These are phyloP conservation scores for Saguinus midas DNA, from an alignment of 2,113 vertebrate species.

Conservation along the genomic window DNA sequence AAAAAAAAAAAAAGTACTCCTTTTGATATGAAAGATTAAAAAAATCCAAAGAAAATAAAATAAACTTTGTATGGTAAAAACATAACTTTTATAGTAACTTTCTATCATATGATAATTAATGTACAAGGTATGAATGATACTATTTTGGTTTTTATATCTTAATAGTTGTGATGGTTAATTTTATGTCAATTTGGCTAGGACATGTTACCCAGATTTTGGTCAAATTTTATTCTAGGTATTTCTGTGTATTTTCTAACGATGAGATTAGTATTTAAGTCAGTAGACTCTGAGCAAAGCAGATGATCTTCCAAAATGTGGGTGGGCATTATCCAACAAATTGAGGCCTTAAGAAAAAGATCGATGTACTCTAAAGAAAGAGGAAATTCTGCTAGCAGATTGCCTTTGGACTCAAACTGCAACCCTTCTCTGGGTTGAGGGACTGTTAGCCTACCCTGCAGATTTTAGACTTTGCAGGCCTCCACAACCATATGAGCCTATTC, in stretches of 20 bases:
- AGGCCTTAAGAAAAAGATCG: background rate
- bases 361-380: background rate
- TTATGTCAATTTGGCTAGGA: background rate
- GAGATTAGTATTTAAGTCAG: background rate
- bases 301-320: background rate
- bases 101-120: background rate
- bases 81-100: background rate
- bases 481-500: background rate
- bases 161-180: background rate
- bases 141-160: background rate
- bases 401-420: background rate
- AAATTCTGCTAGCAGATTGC: background rate
- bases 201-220: background rate
- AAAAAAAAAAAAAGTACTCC: too few species aligned
- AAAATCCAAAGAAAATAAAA: background rate
- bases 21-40: background rate
- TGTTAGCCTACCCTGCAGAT: background rate
- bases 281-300: background rate
- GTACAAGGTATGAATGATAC: background rate
- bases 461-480: background rate
- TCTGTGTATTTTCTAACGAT: background rate
- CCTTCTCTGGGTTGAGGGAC: background rate
- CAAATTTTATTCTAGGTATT: background rate
- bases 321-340: background rate
- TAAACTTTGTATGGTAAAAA: background rate